phyloP scores from a whole-genome alignment of 2,888 invertebrate genomes.

The Nasonia oneida region DNA sequence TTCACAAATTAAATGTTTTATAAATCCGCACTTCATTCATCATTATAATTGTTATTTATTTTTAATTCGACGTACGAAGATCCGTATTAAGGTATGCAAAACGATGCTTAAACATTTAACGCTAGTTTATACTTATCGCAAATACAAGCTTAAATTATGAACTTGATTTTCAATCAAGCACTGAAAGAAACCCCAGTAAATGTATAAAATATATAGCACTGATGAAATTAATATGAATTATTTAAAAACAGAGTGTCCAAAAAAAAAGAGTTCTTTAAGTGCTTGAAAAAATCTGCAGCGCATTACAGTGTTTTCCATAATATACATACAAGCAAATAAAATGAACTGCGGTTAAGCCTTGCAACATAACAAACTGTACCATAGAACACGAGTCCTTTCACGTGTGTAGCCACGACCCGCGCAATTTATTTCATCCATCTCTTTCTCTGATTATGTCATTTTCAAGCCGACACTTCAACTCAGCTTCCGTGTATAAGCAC shows the following conservation, averaged over 20 bases:
- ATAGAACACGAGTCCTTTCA: neutral
- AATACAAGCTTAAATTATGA: constrained; percentile 25
- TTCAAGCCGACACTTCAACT: neutral
- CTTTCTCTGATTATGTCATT: neutral
- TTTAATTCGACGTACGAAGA: constrained; percentile 56
- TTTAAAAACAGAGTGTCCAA: neutral
- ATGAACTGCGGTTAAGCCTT: neutral
- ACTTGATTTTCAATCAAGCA: neutral
- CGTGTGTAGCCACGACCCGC: neutral
- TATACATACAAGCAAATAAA: neutral
- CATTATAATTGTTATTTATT: neutral
- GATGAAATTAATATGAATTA: neutral
- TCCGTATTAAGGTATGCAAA: neutral
- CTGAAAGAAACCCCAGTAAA: neutral
- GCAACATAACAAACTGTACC: neutral
- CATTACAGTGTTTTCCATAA: neutral
- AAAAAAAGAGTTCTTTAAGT: neutral
- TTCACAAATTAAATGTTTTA: constrained; percentile 11
- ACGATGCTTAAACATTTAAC: constrained; percentile 7
- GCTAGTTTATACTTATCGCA: constrained; percentile 13
- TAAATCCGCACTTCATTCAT: neutral
- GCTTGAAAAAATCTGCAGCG: neutral
- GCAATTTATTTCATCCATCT: neutral
- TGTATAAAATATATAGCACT: neutral
- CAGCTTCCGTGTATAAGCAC: neutral